Evolutionary conservation across 2,797 vertebrate species (phyloP).

Genomic region (Rhinoraja longicauda): DNA sequence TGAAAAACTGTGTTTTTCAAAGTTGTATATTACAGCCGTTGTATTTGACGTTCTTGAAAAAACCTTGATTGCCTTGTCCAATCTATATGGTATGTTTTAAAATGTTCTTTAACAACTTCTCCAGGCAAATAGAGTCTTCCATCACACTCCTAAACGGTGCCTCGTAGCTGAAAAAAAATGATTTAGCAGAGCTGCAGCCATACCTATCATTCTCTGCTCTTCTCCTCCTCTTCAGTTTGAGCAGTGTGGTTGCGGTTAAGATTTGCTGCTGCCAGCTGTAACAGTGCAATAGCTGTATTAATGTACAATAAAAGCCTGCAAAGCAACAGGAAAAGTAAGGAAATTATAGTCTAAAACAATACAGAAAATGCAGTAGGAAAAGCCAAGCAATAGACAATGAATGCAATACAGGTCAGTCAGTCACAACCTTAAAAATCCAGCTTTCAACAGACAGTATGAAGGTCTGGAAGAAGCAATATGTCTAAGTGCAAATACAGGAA

Average conservation of each 20-base stretch:
- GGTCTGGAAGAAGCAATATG: background rate
- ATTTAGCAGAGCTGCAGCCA: no score
- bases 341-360: background rate
- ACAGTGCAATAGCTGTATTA: background rate
- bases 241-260: background rate
- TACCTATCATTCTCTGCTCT: no score
- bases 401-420: background rate
- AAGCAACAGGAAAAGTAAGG: background rate
- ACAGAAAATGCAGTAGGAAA: background rate
- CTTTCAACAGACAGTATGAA: background rate
- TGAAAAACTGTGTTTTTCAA: no score
- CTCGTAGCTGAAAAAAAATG: no score
- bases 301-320: background rate
- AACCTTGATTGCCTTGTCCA: no score
- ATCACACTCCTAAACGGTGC: no score
- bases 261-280: background rate
- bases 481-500: background rate
- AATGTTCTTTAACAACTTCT: no score
- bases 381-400: background rate
- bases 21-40: no score
- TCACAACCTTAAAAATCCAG: background rate
- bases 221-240: background rate
- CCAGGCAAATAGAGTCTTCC: no score
- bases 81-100: no score
- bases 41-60: no score